Conservation (phyloP, 1,140 invertebrate genomes). For the Vanessa tameamea region DNA sequence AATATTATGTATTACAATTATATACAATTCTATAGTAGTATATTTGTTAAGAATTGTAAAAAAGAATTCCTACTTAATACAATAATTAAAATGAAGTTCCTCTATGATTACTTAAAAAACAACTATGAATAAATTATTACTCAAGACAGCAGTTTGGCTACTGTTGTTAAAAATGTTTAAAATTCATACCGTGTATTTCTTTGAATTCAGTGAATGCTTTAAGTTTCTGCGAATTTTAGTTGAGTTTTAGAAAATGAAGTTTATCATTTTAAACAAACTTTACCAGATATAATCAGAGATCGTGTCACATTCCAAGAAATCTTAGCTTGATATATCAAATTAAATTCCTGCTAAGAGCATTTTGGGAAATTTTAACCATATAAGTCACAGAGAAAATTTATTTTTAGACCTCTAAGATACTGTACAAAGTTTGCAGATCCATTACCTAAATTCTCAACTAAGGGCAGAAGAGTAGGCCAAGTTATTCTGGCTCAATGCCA, state of each 20-base stretch:
- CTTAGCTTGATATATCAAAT: too few species aligned
- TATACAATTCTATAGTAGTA: too few species aligned
- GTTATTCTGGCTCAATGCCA: conserved; percentile 32
- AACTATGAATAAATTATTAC: conserved; percentile 1
- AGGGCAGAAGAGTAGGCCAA: conserved; percentile 19
- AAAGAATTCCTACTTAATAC: neutral
- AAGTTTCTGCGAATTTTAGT: neutral
- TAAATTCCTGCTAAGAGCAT: too few species aligned
- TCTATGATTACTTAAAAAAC: neutral
- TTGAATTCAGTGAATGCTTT: neutral
- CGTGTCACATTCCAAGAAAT: too few species aligned
- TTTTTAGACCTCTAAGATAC: neutral
- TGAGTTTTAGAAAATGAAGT: neutral
- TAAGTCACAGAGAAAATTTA: neutral
- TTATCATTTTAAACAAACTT: neutral
- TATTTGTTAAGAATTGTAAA: neutral
- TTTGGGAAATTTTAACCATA: too few species aligned
- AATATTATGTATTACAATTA: too few species aligned
- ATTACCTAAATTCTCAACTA: conserved; percentile 22
- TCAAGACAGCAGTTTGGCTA: neutral
- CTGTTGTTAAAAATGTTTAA: conserved; percentile 2
- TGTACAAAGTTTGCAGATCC: conserved; percentile 4
- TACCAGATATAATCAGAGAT: neutral
- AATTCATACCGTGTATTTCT: neutral
- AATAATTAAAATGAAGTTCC: neutral